phyloP scores from a whole-genome alignment of 2,797 vertebrate genomes.

The Setipinna tenuifilis region DNA sequence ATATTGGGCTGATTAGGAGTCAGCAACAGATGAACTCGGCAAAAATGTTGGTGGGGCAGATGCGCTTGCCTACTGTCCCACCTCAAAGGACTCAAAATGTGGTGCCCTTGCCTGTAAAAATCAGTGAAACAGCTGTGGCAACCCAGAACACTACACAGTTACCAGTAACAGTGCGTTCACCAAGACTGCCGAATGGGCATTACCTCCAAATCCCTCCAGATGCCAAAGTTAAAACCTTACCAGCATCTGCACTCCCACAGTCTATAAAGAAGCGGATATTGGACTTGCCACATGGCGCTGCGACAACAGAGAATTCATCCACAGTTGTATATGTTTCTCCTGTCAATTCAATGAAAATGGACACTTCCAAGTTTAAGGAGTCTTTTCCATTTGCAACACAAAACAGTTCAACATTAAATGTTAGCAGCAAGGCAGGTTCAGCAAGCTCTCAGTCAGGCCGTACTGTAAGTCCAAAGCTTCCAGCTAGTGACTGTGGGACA shows the following conservation, averaged over 20 bases:
- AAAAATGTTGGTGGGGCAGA: conserved; percentile 37
- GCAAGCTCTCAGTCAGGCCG: conserved; percentile 14
- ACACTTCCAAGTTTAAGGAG: neutral
- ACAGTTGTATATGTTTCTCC: conserved; percentile 64
- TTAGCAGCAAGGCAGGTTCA: neutral
- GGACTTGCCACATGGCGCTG: conserved; percentile 41
- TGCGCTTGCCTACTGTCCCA: conserved; percentile 24
- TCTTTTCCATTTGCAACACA: neutral
- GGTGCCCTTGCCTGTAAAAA: conserved; percentile 30
- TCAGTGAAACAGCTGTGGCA: conserved; percentile 33
- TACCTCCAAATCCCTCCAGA: conserved; percentile 61
- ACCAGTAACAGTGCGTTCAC: conserved; percentile 60
- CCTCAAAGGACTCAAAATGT: conserved; percentile 29
- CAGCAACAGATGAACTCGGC: conserved; percentile 6
- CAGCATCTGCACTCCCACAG: conserved; percentile 57
- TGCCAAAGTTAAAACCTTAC: conserved; percentile 61
- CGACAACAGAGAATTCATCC: conserved; percentile 36
- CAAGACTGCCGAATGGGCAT: conserved; percentile 59
- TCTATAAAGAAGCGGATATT: conserved; percentile 61
- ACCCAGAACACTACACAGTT: conserved; percentile 38
- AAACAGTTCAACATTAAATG: neutral
- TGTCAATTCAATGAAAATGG: conserved; percentile 52
- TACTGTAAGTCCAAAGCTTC: conserved; percentile 52
- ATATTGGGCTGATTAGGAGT: conserved; percentile 33
- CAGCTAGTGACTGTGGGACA: conserved; percentile 54